Conservation (phyloP, 2,797 vertebrate species). For the Pipistrellus pipistrellus region DNA sequence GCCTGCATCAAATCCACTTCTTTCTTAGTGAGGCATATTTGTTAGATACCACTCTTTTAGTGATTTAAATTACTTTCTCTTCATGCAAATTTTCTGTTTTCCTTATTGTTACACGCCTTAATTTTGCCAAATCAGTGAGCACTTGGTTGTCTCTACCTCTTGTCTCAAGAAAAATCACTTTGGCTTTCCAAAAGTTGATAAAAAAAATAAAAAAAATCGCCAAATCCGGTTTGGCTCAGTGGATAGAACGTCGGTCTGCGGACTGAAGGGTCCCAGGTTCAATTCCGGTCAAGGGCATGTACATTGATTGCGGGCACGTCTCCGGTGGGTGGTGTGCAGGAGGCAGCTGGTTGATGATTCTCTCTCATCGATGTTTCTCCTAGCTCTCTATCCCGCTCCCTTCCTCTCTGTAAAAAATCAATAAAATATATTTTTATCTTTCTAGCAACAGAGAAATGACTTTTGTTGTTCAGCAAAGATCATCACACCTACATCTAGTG, state of each 20-base stretch:
- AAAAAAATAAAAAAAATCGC: not conserved
- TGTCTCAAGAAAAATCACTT: not conserved
- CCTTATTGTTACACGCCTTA: not conserved
- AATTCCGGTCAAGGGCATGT: no score
- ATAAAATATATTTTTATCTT: not conserved
- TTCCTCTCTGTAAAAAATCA: no score
- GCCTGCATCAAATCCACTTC: not conserved
- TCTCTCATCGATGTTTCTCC: no score
- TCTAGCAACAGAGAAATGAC: not conserved
- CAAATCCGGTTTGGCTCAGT: no score
- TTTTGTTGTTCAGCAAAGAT: not conserved
- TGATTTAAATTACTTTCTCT: slow-evolving; percentile 19
- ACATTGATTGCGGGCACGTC: no score
- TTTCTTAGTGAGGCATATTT: not conserved
- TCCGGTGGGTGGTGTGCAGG: no score
- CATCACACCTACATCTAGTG: not conserved
- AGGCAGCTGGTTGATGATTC: no score
- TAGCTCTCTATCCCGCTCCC: no score
- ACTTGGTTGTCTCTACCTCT: not conserved
- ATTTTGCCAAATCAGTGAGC: not conserved
- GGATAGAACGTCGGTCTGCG: no score
- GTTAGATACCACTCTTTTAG: not conserved
- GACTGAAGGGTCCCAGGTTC: no score
- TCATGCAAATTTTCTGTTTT: not conserved
- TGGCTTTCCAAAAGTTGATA: not conserved